A percentile compares a stretch with the other conserved stretches of the same genome.
Evolutionary conservation across 2,113 vertebrate genomes (phyloP).

Genomic region (Cacatua alba): DNA sequence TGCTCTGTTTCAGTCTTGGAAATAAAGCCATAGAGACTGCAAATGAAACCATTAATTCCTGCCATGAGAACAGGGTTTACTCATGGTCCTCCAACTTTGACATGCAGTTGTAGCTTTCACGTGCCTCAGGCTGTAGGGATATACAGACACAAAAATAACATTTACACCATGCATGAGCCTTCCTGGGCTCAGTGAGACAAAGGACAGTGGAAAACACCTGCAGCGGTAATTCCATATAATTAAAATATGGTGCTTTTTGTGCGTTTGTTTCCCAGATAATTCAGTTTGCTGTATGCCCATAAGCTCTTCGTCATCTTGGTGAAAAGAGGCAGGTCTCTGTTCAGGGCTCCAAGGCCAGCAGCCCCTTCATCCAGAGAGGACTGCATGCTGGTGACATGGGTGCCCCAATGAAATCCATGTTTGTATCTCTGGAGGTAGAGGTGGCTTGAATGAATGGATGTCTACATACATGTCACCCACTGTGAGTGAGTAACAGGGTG

Average conservation of each 20-base stretch:
- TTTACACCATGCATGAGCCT: neutral
- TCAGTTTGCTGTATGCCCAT: neutral
- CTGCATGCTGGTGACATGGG: neutral
- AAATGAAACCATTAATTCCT: neutral
- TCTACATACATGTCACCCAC: neutral
- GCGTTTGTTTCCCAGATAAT: neutral
- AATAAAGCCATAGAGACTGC: neutral
- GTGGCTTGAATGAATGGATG: neutral
- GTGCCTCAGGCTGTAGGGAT: neutral
- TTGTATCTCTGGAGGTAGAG: too few species aligned
- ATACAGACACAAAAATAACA: neutral
- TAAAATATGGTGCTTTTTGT: neutral
- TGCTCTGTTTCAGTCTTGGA: neutral
- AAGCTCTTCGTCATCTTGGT: neutral
- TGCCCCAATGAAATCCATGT: neutral
- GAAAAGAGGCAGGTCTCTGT: too few species aligned
- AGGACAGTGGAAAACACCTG: neutral
- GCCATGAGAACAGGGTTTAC: neutral
- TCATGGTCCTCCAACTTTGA: neutral
- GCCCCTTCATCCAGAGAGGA: fast-evolving
- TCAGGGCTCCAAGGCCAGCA: neutral
- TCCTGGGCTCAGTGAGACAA: neutral
- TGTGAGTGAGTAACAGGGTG: neutral
- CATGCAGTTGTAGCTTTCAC: neutral
- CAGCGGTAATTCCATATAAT: neutral